Percentiles rank a stretch among this genome's conserved stretches.
Conservation (phyloP, 2,888 invertebrate genomes). For the Sclerodermus sp. region DNA sequence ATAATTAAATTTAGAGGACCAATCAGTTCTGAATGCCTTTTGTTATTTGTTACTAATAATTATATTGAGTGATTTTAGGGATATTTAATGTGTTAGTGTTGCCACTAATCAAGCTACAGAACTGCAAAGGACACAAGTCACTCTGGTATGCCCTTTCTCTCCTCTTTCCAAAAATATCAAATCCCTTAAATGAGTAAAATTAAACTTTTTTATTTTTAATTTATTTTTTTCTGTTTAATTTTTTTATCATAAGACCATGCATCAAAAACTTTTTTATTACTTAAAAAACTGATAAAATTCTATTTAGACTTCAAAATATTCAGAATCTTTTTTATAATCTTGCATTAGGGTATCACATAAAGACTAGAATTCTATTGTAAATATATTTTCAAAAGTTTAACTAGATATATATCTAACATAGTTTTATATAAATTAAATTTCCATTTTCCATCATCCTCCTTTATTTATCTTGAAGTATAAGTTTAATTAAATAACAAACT, state of each 20-base stretch:
- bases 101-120: conserved; percentile 55
- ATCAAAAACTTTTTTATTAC: background rate
- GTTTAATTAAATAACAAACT: too few species aligned
- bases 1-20: conserved; percentile 13
- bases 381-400: too few species aligned
- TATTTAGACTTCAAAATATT: background rate
- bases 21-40: conserved; percentile 29
- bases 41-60: conserved; percentile 52
- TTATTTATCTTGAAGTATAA: too few species aligned
- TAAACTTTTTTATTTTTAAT: conserved; percentile 2
- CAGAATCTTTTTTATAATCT: too few species aligned
- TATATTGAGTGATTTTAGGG: conserved; percentile 56
- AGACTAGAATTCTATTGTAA: too few species aligned
- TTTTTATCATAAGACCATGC: background rate
- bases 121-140: conserved; percentile 54
- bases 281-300: background rate
- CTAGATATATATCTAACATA: too few species aligned
- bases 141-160: conserved; percentile 50
- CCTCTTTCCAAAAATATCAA: background rate
- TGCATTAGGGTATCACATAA: too few species aligned
- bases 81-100: conserved; percentile 54
- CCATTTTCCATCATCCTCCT: too few species aligned
- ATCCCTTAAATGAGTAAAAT: too few species aligned
- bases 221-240: conserved; percentile 4
- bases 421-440: too few species aligned